These are phyloP conservation scores for Cepaea hortensis DNA, from an alignment of 2,888 invertebrate genomes.

Conservation along the genomic window DNA sequence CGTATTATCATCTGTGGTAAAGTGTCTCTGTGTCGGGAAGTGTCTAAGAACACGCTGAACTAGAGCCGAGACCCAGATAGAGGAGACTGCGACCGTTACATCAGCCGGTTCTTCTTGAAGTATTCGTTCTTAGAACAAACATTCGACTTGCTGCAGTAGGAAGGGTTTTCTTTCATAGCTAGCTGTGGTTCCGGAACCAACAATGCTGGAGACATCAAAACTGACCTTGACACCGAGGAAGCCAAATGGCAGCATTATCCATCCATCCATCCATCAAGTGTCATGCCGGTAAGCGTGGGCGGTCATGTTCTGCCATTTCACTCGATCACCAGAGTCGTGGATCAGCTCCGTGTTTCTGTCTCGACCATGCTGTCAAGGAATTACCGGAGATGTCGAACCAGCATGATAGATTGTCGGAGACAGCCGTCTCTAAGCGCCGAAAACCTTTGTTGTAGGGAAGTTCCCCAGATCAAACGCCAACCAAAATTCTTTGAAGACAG, in stretches of 20 bases:
- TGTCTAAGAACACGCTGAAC: slow-evolving; percentile 96
- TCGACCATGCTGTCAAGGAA: no score
- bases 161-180: slow-evolving; percentile 77
- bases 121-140: slow-evolving; percentile 92
- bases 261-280: no score
- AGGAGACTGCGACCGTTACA: slow-evolving; percentile 94
- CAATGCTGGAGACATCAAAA: slow-evolving; percentile 86
- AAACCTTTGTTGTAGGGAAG: no score
- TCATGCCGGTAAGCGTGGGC: no score
- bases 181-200: slow-evolving; percentile 76
- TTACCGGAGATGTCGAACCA: no score
- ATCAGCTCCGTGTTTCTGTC: no score
- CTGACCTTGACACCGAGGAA: slow-evolving; percentile 97
- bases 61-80: slow-evolving; percentile 98
- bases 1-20: slow-evolving; percentile 96
- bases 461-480: no score
- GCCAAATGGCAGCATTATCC: slow-evolving; percentile 99
- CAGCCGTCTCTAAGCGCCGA: no score
- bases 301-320: no score
- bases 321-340: no score
- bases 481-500: no score
- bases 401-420: no score
- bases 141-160: slow-evolving; percentile 76
- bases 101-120: slow-evolving; percentile 97
- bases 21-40: slow-evolving; percentile 93